Base-by-base conservation (phyloP, 2,797 vertebrate genomes). In the Acomys russatus region DNA sequence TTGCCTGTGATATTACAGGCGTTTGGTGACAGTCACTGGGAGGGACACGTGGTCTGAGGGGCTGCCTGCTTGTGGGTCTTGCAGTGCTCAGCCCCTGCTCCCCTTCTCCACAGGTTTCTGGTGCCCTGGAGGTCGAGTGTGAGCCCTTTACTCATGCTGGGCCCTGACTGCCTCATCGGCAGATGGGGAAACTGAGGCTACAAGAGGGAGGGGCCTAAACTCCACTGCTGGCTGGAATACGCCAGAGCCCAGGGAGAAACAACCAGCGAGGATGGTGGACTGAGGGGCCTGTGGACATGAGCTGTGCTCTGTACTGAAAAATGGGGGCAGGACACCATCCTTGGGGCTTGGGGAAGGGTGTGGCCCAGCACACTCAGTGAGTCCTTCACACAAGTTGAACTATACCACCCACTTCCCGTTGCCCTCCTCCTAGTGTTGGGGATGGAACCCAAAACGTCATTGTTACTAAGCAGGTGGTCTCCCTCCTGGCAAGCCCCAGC, bases 161-260 rank as follows among this genome's bases (percentile, higher is more conserved):
- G 33, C 12, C 63, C 20, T 63, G 22, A 85, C 38, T 51, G 82
- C 63, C 25, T 66, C 44, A n/a, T 68, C 49, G 35, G 18, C 66
- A 86, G 68, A 73, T 30, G n/a, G 66, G 85, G 51, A 59, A 73
- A 88, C 51, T 73, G 68, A 87, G 85, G 85, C 85, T 73, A 56
- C 33, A 88, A 59, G n/a, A 20, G 14, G 9, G 70, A n/a, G 15
- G n/a, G n/a, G 23, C 7, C 20, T 70, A 70, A 66, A 35, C 44
- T 89, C 61, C 35, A 15, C 15, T 80, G 15, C 51, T 91, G 63
- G 23, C 56, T 86, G 61, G 54, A 80, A 54, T 25, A 10, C 56
- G 44, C 33, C 20, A 25, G 49, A 90, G 33, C 30, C 56, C 17
- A 92, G 38, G 82, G 38, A 84, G 35, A 92, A 71, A 63, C 51